Conservation (phyloP, 2,888 invertebrate genomes). For the Tribolium freemani region DNA sequence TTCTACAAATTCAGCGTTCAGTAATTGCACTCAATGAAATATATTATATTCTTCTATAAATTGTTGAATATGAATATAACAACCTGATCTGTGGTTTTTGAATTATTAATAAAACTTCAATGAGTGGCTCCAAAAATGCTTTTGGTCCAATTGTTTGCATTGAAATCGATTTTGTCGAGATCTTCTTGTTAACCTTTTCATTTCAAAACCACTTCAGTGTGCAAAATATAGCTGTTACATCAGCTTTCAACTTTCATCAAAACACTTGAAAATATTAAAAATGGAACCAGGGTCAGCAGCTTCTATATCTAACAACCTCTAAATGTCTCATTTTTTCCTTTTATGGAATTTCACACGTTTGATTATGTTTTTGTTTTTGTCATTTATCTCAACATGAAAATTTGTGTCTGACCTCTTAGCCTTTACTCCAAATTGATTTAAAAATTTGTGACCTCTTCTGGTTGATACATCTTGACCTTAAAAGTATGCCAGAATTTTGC, state of each 20-base stretch:
- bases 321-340: background rate
- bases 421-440: constrained; percentile 4
- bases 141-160: too few relatives aligned
- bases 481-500: constrained; percentile 6
- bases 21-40: too few relatives aligned
- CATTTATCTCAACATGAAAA: background rate
- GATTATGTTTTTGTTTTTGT: background rate
- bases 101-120: too few relatives aligned
- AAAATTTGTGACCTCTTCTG: background rate
- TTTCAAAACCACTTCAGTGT: background rate
- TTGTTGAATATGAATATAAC: too few relatives aligned
- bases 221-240: background rate
- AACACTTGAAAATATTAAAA: background rate
- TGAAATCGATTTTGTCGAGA: too few relatives aligned
- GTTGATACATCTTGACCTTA: constrained; percentile 1
- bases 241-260: background rate
- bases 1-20: too few relatives aligned
- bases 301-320: background rate
- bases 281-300: background rate
- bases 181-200: background rate
- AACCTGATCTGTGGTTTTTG: too few relatives aligned
- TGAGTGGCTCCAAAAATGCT: too few relatives aligned
- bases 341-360: background rate
- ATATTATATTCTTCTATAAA: too few relatives aligned
- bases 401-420: background rate